Evolutionary conservation across 2,113 vertebrate genomes (phyloP).

Genomic region (Engraulis encrasicolus): DNA sequence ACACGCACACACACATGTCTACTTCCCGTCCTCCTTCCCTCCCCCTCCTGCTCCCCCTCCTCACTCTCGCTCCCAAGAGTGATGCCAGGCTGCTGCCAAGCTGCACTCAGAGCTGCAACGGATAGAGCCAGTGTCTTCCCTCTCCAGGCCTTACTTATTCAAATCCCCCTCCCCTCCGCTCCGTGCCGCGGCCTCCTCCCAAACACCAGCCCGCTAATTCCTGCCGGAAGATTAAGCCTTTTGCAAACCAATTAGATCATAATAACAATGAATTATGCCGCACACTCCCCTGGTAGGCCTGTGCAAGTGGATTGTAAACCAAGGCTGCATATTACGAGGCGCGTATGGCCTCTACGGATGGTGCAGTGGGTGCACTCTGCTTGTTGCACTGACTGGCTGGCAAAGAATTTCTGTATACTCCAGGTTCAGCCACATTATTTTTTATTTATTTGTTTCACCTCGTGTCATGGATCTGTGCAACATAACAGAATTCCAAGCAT

Average conservation of each 20-base stretch:
- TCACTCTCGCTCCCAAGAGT: constrained; percentile 22
- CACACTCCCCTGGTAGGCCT: constrained; percentile 46
- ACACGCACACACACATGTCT: neutral
- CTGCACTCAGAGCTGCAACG: constrained; percentile 32
- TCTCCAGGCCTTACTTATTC: constrained; percentile 33
- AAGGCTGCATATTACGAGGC: constrained; percentile 19
- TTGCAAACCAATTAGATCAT: constrained; percentile 52
- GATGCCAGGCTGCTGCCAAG: constrained; percentile 37
- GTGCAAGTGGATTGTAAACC: constrained; percentile 37
- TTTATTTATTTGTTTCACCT: no score
- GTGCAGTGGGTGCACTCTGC: neutral
- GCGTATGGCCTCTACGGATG: constrained; percentile 5
- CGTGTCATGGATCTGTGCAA: neutral
- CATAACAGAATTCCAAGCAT: neutral
- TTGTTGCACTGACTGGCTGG: neutral
- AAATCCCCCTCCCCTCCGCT: constrained; percentile 32
- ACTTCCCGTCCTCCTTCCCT: neutral
- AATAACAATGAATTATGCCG: constrained; percentile 50
- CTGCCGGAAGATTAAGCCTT: constrained; percentile 49
- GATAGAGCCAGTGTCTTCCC: constrained; percentile 21
- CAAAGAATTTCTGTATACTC: neutral
- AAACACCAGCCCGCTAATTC: constrained; percentile 39
- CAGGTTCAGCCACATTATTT: neutral
- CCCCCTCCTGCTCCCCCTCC: no score
- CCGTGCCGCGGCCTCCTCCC: neutral